Conservation (phyloP, 53 echinoderm and acorn worm genomes). For the Zoroaster sp. region DNA sequence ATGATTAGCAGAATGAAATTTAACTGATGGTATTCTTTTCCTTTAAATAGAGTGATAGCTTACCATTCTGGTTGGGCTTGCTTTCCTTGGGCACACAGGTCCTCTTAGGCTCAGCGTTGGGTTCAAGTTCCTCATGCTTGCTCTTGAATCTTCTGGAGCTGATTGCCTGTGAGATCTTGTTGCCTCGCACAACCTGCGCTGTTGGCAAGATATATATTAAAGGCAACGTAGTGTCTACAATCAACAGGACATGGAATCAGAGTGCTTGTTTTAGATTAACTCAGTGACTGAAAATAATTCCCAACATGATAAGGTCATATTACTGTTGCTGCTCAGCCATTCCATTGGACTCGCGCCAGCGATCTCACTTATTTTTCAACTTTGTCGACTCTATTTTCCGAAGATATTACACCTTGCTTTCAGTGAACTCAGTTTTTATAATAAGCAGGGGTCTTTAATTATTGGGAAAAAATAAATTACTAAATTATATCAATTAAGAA, state of each 20-base stretch:
- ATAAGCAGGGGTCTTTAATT: no score
- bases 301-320: neutral
- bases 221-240: no score
- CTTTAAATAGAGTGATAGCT: no score
- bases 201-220: neutral
- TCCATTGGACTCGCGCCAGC: neutral
- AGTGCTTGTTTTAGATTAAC: neutral
- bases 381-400: no score
- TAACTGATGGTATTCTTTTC: no score
- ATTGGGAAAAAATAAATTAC: no score
- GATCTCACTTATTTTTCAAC: no score
- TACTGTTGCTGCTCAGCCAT: neutral
- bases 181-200: conserved; percentile 25
- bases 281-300: neutral
- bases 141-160: conserved; percentile 8
- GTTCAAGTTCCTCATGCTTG: conserved; percentile 4
- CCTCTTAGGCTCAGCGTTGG: neutral
- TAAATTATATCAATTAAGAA: no score
- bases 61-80: conserved; percentile 32
- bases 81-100: conserved; percentile 3
- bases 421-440: no score
- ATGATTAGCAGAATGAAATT: no score
- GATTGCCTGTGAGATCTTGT: conserved; percentile 32
- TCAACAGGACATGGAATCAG: neutral
- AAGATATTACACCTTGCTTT: no score